Base-by-base conservation (phyloP, 2,888 invertebrate species). In the Dysmachus trigonus region DNA sequence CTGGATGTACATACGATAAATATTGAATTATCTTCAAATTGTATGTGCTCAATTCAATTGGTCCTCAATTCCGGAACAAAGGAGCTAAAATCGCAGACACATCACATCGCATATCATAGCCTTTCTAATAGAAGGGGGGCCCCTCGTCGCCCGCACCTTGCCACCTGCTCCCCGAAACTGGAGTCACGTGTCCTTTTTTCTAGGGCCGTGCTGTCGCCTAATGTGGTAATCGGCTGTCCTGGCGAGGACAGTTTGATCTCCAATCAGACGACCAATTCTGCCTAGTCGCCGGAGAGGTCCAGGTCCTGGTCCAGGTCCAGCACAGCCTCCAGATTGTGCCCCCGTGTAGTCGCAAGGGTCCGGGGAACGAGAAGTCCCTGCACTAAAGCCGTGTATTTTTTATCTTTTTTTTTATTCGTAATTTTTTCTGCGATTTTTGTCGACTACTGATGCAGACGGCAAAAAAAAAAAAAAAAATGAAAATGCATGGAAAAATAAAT, bases 401-500 rank as follows among this genome's bases (percentile, higher is more conserved):
- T 53, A 18, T 13, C 31, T 81, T n/a, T 33, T 35, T 38, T 76
- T 76, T 76, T 41, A 33, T 76, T 18, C 38, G n/a, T 13, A 27
- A 51, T 79, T 79, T 79, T 79, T 79, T 47, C 79, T 79, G 31
- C 47, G 51, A 79, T 79, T 79, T 79, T 79, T 79, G 79, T 79
- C 79, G 79, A 79, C 79, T 79, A 79, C 79, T 79, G 79, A 47
- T 62, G 82, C 62, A 82, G 82, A 62, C 82, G 71, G 82, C 15
- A 62, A 35, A 82, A 74, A 81, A 86, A 22, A 73, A 81, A 76
- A 62, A 35, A 82, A 74, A 81, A 86, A 22, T 81, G 86, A 76
- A 79, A 86, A 81, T 71, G 31, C 72, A 74, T 77, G 71, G 53
- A 86, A 47, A 82, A 53, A 82, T 82, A 82, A 82, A 82, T 82